Percentiles rank a stretch among this genome's conserved stretches.
phyloP scores from a whole-genome alignment of 2,797 vertebrate species.

The Alca torda region DNA sequence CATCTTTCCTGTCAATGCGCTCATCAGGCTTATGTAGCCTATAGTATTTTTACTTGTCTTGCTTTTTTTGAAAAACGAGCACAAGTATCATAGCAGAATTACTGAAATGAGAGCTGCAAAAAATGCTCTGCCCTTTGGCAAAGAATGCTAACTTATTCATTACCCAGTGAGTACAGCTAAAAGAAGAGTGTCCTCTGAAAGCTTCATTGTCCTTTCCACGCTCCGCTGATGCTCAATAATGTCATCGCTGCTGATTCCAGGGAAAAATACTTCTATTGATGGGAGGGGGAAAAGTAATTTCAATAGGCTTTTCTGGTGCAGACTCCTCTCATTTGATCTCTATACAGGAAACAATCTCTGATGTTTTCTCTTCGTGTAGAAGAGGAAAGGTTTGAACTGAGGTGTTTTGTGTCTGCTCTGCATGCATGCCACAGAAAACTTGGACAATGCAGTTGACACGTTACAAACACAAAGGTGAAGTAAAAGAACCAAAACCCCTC shows the following conservation, averaged over 20 bases:
- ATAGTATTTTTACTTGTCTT: background rate
- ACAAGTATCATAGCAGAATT: slow-evolving; percentile 11
- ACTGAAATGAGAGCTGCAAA: slow-evolving; percentile 15
- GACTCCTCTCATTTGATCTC: background rate
- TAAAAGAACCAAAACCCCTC: background rate
- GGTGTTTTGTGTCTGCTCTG: background rate
- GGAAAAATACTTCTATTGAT: background rate
- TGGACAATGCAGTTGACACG: background rate
- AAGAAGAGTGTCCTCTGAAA: slow-evolving; percentile 42
- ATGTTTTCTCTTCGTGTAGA: background rate
- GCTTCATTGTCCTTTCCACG: background rate
- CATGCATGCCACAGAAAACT: background rate
- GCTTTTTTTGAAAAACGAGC: background rate
- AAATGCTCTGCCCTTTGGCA: slow-evolving; percentile 21
- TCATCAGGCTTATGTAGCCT: background rate
- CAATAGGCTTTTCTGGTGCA: background rate
- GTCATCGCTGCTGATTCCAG: background rate
- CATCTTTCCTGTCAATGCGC: background rate
- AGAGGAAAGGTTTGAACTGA: background rate
- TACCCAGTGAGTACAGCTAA: background rate
- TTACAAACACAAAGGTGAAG: background rate
- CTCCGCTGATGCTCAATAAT: slow-evolving; percentile 1
- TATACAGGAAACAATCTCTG: background rate
- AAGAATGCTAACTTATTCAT: background rate
- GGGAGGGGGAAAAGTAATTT: background rate